phyloP scores from a whole-genome alignment of 2,113 vertebrate species.

The Hemiscyllium ocellatum region DNA sequence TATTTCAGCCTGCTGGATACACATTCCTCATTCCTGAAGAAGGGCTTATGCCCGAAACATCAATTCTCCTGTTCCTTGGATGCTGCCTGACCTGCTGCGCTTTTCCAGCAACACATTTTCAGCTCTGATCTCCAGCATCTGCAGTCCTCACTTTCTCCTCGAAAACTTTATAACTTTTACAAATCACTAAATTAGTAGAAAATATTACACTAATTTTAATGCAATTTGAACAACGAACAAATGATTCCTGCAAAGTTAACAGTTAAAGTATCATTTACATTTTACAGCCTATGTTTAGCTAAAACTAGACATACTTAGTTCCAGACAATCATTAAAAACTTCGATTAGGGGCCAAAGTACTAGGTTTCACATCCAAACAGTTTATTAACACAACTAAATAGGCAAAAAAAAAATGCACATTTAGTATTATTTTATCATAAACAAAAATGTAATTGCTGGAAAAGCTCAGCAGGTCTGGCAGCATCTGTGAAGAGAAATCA shows the following conservation, averaged over 20 bases:
- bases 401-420: conserved; percentile 38
- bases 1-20: too few species aligned
- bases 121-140: too few species aligned
- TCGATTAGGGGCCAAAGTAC: conserved; percentile 48
- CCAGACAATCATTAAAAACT: conserved; percentile 44
- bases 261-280: not conserved
- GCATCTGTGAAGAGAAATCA: too few species aligned
- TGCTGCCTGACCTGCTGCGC: too few species aligned
- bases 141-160: too few species aligned
- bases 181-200: not conserved
- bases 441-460: too few species aligned
- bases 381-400: conserved; percentile 46
- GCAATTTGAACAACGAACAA: not conserved
- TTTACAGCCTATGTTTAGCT: conserved; percentile 43
- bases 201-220: not conserved
- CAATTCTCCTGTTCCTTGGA: too few species aligned
- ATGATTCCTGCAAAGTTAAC: not conserved
- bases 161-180: not conserved
- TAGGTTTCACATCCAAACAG: conserved; percentile 45
- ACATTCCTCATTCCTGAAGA: too few species aligned
- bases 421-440: conserved; percentile 38
- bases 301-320: conserved; percentile 49
- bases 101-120: too few species aligned
- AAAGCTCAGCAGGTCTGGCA: too few species aligned
- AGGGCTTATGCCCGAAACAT: too few species aligned